Evolutionary conservation across 1,140 invertebrate species (phyloP).

Genomic region (Bombyx mandarina): DNA sequence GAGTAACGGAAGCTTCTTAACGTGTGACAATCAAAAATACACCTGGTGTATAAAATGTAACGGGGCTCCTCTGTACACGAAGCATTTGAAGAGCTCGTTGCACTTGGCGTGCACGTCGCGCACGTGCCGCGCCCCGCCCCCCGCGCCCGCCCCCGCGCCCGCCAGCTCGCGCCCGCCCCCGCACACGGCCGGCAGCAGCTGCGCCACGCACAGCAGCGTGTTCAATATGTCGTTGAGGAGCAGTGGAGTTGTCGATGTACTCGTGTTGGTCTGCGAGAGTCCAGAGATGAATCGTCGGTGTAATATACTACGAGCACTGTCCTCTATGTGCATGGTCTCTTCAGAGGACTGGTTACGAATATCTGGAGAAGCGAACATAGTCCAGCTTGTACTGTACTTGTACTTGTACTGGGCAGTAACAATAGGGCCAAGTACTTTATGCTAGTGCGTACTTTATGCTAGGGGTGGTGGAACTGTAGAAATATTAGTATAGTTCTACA

Average conservation of each 20-base stretch:
- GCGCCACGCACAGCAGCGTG: slow-evolving; percentile 78
- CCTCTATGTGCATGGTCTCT: no score
- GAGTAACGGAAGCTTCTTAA: no score
- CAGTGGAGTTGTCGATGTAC: slow-evolving; percentile 70
- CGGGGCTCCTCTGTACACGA: slow-evolving; percentile 79
- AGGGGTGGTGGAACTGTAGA: no score
- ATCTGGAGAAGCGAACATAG: no score
- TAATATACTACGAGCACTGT: no score
- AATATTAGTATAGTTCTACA: no score
- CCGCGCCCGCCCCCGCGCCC: slow-evolving; percentile 61
- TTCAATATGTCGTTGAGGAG: slow-evolving; percentile 82
- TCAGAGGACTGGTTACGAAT: no score
- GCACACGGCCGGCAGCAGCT: slow-evolving; percentile 77
- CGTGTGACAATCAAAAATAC: slow-evolving; percentile 4
- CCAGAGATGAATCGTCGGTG: not conserved
- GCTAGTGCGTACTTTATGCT: no score
- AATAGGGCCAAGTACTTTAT: no score
- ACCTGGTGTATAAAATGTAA: slow-evolving; percentile 82
- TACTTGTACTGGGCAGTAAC: no score
- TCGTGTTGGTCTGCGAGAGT: slow-evolving; percentile 72
- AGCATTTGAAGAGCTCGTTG: slow-evolving; percentile 78
- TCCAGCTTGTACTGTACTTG: no score
- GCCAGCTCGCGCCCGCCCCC: slow-evolving; percentile 74
- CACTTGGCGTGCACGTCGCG: slow-evolving; percentile 85
- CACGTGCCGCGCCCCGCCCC: slow-evolving; percentile 74